phyloP scores from a whole-genome alignment of 2,888 invertebrate genomes.

The Tinea pellionella region DNA sequence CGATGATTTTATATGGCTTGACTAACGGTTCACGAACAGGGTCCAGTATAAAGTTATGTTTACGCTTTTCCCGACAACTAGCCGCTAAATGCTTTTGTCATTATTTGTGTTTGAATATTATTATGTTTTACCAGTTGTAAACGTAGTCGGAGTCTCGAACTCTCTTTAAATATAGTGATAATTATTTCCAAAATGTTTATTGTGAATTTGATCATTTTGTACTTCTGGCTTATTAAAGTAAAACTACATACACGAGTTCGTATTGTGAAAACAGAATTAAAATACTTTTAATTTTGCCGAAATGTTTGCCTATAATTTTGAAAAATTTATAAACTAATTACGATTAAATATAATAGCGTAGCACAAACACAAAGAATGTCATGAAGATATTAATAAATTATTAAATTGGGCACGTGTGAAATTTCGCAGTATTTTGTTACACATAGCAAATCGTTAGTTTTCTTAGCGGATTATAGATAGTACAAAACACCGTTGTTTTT shows the following conservation, averaged over 20 bases:
- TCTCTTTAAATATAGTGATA: too few relatives aligned
- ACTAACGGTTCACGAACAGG: constrained; percentile 47
- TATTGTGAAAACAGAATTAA: too few relatives aligned
- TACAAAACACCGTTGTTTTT: neutral
- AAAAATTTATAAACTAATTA: too few relatives aligned
- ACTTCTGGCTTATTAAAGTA: too few relatives aligned
- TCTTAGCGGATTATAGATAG: neutral
- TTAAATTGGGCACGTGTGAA: neutral
- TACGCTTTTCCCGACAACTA: constrained; percentile 25
- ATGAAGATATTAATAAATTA: neutral
- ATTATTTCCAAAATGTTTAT: too few relatives aligned
- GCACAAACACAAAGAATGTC: too few relatives aligned
- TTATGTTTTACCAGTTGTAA: constrained; percentile 15
- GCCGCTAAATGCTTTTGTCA: constrained; percentile 48
- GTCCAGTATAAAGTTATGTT: constrained; percentile 24
- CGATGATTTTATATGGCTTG: constrained; percentile 43
- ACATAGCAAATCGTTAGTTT: neutral
- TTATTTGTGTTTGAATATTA: constrained; percentile 41
- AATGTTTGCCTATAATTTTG: too few relatives aligned
- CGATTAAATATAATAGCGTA: too few relatives aligned
- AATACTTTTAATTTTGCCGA: too few relatives aligned
- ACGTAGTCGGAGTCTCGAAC: neutral
- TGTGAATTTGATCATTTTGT: too few relatives aligned
- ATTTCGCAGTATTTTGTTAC: neutral
- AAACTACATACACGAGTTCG: too few relatives aligned